Base-by-base conservation (phyloP, 2,113 vertebrate species). In the Tympanuchus pallidicinctus region DNA sequence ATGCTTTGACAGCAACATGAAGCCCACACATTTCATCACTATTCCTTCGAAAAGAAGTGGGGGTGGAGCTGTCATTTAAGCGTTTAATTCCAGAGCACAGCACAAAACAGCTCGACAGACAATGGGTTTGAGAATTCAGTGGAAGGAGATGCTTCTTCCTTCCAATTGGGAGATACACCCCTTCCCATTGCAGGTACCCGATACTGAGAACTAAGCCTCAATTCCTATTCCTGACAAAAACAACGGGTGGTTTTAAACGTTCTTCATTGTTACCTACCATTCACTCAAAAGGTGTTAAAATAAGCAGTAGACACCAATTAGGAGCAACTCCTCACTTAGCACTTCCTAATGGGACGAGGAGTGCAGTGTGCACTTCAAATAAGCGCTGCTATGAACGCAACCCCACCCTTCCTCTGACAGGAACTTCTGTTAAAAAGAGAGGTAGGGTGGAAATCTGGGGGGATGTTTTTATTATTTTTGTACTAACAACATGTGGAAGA, bases 51-150 rank as follows among this genome's bases (percentile, higher is more conserved):
- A 84, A 82, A 85, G 34, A 1, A 0, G 36, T 4, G 18, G 61
- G 74, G 19, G 91, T 17, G 43, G 43, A 93, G 71, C 71, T 69
- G 32, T 38, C 56, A 79, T 89, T 91, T 81, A 90, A 92, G 15
- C 27, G 13, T 40, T 28, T 64, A 36, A 63, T 63, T 63, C 38
- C 36, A 38, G 36, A 40, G 36, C 10, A 28, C 36, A 40, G 82
- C 48, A 67, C 66, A 87, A 59, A 75, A 3, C 61, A 85, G 67
- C 72, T 76, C 50, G 67, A 52, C 36, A 20, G 30, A 59, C 63
- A 89, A 76, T 1, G 69, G 56, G 43, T 66, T 43, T 61, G 27
- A 40, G 79, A 88, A 73, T 42, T 13, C 48, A 73, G 48, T 38
- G 30, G 80, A 48, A 32, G 52, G 74, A 38, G 36, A 71, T 8